Conservation (phyloP, 2,888 invertebrate genomes). For the Nipponacmea schrenckii region DNA sequence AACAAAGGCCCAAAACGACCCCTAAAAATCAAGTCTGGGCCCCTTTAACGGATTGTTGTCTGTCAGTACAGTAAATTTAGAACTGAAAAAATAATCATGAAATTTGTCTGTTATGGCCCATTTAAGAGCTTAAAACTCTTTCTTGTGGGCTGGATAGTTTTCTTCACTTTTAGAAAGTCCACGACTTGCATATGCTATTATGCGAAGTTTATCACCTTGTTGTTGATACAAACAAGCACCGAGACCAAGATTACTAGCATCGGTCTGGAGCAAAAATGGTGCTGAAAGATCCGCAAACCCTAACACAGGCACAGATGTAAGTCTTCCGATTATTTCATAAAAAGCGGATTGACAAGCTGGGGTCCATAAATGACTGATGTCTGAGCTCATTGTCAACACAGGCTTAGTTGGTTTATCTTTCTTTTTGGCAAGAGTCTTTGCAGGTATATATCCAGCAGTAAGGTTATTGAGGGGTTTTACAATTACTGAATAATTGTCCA, state of each 20-base stretch:
- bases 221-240: slow-evolving; percentile 31
- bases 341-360: neutral
- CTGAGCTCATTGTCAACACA: neutral
- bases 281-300: neutral
- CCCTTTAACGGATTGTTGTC: too few species aligned
- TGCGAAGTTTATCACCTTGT: slow-evolving; percentile 20
- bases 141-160: too few species aligned
- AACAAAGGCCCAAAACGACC: too few species aligned
- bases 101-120: too few species aligned
- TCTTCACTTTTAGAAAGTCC: slow-evolving; percentile 26
- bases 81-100: too few species aligned
- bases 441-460: neutral
- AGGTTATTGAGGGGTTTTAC: neutral
- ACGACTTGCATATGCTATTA: slow-evolving; percentile 36
- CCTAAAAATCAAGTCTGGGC: too few species aligned
- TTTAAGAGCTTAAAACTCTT: too few species aligned
- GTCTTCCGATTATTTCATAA: neutral
- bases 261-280: neutral
- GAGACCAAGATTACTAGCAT: slow-evolving; percentile 2
- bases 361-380: neutral
- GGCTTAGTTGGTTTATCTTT: neutral
- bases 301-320: neutral
- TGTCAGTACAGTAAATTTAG: too few species aligned
- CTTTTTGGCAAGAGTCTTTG: neutral
- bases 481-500: slow-evolving; percentile 1